A percentile compares a stretch with the other conserved stretches of the same genome.
These are phyloP conservation scores for Ennomos fuscantarius DNA, from an alignment of 2,888 invertebrate species.

Conservation along the genomic window DNA sequence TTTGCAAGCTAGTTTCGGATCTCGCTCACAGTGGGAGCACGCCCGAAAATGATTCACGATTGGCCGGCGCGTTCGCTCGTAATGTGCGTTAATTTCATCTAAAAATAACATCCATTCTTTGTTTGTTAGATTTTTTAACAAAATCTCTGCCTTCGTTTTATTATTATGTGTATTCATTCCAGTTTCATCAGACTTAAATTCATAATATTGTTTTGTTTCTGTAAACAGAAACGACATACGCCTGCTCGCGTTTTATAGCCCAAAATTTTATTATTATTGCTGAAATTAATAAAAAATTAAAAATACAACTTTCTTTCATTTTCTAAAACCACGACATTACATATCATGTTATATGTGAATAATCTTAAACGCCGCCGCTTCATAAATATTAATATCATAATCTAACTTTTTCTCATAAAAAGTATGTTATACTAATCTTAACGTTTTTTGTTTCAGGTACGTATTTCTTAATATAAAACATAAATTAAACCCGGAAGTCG, in stretches of 20 bases:
- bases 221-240: slow-evolving; percentile 43
- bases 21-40: slow-evolving; percentile 48
- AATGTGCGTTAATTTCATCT: slow-evolving; percentile 83
- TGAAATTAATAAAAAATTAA: slow-evolving; percentile 13
- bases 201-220: slow-evolving; percentile 42
- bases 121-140: slow-evolving; percentile 77
- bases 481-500: slow-evolving; percentile 42
- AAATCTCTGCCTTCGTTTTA: slow-evolving; percentile 58
- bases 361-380: slow-evolving; percentile 22
- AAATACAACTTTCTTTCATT: slow-evolving; percentile 23
- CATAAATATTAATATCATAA: slow-evolving; percentile 32
- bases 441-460: slow-evolving; percentile 42
- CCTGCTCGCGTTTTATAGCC: slow-evolving; percentile 23
- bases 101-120: slow-evolving; percentile 82
- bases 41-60: slow-evolving; percentile 72
- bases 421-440: slow-evolving; percentile 37
- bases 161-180: slow-evolving; percentile 48
- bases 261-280: slow-evolving; percentile 26
- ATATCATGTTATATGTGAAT: background rate
- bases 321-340: slow-evolving; percentile 6
- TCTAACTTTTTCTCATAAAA: slow-evolving; percentile 35
- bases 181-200: slow-evolving; percentile 25
- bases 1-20: too few species aligned
- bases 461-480: slow-evolving; percentile 40
- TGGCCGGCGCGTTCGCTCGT: slow-evolving; percentile 72